A percentile compares a stretch with the other conserved stretches of the same genome.
phyloP scores from a whole-genome alignment of 2,113 vertebrate species.

The Anseranas semipalmata region DNA sequence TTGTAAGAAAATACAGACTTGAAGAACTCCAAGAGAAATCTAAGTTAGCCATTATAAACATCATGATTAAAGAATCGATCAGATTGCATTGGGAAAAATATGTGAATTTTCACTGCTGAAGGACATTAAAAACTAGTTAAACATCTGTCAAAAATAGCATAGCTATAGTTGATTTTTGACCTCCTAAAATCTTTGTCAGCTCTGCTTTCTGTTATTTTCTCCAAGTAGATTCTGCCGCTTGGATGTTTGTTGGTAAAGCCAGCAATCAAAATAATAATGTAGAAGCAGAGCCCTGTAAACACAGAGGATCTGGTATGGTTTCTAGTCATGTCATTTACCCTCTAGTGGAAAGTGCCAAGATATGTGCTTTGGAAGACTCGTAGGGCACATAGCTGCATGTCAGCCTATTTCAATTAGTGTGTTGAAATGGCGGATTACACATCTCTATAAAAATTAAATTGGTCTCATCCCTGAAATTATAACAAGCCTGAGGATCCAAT shows the following conservation, averaged over 20 bases:
- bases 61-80: background rate
- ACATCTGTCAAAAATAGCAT: background rate
- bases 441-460: conserved; percentile 63
- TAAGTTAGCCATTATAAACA: background rate
- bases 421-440: conserved; percentile 54
- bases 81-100: background rate
- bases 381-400: conserved; percentile 61
- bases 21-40: background rate
- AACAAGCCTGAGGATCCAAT: conserved; percentile 22
- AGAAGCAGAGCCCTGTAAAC: conserved; percentile 27
- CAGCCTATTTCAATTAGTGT: conserved; percentile 67
- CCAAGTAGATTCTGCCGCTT: background rate
- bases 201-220: conserved; percentile 28
- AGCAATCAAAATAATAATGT: conserved; percentile 22
- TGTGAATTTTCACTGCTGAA: background rate
- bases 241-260: conserved; percentile 5
- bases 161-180: conserved; percentile 13
- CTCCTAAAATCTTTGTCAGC: background rate
- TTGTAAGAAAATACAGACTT: background rate
- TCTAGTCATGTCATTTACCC: conserved; percentile 43
- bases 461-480: conserved; percentile 54
- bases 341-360: conserved; percentile 60
- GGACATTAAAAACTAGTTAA: background rate
- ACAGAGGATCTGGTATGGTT: conserved; percentile 12
- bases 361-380: conserved; percentile 57